Conservation (phyloP, 2,113 vertebrate species). For the Paradoxurus hermaphroditus region DNA sequence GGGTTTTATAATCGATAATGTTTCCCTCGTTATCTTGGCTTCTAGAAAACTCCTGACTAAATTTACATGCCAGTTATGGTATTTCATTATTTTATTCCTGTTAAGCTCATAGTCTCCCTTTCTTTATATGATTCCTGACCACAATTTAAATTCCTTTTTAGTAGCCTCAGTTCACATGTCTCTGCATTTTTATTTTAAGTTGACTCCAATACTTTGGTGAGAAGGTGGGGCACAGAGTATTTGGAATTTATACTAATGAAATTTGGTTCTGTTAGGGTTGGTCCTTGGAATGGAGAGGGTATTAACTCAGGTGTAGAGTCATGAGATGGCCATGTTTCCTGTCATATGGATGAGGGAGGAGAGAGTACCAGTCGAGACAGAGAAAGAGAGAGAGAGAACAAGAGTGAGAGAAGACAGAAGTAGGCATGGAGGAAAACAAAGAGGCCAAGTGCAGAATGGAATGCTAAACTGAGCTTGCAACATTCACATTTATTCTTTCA, state of each 20-base stretch:
- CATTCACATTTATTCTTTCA: not conserved
- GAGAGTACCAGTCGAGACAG: not conserved
- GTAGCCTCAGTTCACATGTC: not conserved
- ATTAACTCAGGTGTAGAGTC: not conserved
- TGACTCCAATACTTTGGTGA: not conserved
- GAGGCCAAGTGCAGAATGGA: not conserved
- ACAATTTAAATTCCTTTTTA: constrained; percentile 32
- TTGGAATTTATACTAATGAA: constrained; percentile 1
- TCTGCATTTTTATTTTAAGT: constrained; percentile 30
- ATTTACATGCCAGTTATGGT: not conserved
- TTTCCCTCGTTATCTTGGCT: constrained; percentile 19
- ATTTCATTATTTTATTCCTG: constrained; percentile 2
- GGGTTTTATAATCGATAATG: not conserved
- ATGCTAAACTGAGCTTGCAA: not conserved
- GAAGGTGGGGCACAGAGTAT: not conserved
- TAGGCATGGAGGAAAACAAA: not conserved
- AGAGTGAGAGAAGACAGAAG: not conserved
- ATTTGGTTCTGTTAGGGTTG: constrained; percentile 5
- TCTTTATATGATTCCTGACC: not conserved
- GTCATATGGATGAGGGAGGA: not conserved
- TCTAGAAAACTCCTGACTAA: not conserved
- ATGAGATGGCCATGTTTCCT: not conserved
- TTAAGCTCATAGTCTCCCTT: not conserved
- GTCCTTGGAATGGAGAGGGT: not conserved
- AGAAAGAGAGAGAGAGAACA: not conserved